phyloP scores from a whole-genome alignment of 2,888 invertebrate genomes.

The Bellardia bayeri region DNA sequence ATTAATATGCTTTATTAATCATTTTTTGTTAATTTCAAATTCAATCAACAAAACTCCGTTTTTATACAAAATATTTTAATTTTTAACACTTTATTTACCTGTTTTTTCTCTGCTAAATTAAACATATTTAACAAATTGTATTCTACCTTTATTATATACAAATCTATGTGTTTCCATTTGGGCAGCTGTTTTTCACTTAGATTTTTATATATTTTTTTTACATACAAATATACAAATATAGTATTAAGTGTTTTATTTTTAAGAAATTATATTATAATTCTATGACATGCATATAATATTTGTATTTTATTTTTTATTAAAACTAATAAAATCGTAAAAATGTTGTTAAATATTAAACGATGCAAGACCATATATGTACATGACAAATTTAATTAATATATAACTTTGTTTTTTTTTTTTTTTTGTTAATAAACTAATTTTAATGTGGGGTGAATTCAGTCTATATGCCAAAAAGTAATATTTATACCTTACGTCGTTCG shows the following conservation, averaged over 20 bases:
- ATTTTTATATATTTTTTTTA: background rate
- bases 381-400: background rate
- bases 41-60: too few relatives aligned
- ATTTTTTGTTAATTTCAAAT: too few relatives aligned
- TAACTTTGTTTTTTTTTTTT: background rate
- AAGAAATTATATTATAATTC: slow-evolving; percentile 21
- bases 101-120: too few relatives aligned
- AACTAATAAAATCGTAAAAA: slow-evolving; percentile 43
- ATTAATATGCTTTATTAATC: too few relatives aligned
- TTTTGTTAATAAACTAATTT: background rate
- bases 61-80: too few relatives aligned
- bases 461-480: too few relatives aligned
- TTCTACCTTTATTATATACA: too few relatives aligned
- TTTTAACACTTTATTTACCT: too few relatives aligned
- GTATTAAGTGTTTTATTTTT: slow-evolving; percentile 27
- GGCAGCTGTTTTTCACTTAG: background rate
- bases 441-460: too few relatives aligned
- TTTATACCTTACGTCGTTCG: too few relatives aligned
- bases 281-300: background rate
- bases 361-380: background rate
- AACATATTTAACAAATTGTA: background rate
- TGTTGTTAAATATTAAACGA: slow-evolving; percentile 22
- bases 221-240: background rate
- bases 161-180: background rate
- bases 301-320: background rate